Percentiles rank a stretch among this genome's conserved stretches.
These are phyloP conservation scores for Bombus balteatus DNA, from an alignment of 1,140 invertebrate species.

Conservation along the genomic window DNA sequence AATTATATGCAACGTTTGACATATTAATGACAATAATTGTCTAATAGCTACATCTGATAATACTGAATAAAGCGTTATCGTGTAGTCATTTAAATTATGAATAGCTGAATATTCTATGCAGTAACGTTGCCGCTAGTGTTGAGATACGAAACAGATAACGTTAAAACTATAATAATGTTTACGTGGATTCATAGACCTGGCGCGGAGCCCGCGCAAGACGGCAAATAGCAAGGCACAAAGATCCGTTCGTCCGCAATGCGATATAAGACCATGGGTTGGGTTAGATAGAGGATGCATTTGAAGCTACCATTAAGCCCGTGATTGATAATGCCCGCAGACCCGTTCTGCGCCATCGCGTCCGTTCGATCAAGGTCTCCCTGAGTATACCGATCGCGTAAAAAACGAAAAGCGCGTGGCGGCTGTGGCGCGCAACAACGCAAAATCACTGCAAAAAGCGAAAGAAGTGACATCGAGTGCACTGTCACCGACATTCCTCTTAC, in stretches of 20 bases:
- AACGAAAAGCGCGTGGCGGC: conserved; percentile 60
- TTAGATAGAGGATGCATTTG: conserved; percentile 78
- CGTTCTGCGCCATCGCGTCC: conserved; percentile 75
- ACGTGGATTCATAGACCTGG: not conserved
- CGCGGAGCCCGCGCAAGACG: conserved; percentile 27
- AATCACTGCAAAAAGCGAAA: conserved; percentile 63
- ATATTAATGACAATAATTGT: not conserved
- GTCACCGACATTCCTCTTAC: conserved; percentile 63
- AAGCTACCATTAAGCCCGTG: conserved; percentile 78
- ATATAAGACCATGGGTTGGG: conserved; percentile 62
- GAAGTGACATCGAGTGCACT: conserved; percentile 66
- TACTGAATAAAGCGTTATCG: not conserved
- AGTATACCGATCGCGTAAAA: conserved; percentile 71
- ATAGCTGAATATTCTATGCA: not conserved
- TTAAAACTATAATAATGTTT: conserved; percentile 49
- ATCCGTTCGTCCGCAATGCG: conserved; percentile 47
- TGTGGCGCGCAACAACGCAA: conserved; percentile 59
- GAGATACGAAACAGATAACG: conserved; percentile 17
- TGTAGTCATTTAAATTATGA: conserved; percentile 3
- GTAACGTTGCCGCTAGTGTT: not conserved
- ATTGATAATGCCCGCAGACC: conserved; percentile 79
- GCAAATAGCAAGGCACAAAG: not conserved
- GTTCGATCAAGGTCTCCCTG: conserved; percentile 72
- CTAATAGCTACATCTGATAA: not conserved
- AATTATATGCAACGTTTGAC: too few species aligned